phyloP scores from a whole-genome alignment of 2,113 vertebrate species.

The Oreochromis spilurus region DNA sequence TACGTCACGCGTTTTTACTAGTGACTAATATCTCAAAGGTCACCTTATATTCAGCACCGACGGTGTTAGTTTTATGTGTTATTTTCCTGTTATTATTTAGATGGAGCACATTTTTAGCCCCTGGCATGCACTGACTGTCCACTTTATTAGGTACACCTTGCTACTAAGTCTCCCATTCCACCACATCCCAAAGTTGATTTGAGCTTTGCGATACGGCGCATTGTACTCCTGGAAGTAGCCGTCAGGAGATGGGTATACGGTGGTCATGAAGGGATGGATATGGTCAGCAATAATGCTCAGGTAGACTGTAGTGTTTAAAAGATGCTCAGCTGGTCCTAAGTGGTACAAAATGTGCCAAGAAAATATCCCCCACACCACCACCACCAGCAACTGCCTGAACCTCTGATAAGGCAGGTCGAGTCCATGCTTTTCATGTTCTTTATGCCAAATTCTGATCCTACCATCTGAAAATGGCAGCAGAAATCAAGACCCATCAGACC shows the following conservation, averaged over 20 bases:
- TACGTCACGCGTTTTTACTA: neutral
- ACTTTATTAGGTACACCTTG: neutral
- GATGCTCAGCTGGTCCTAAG: neutral
- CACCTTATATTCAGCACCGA: neutral
- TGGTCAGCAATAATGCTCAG: neutral
- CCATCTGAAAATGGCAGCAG: neutral
- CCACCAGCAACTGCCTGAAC: neutral
- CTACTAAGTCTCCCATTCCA: neutral
- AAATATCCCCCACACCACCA: neutral
- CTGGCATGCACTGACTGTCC: neutral
- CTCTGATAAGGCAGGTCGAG: neutral
- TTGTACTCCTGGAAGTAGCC: neutral
- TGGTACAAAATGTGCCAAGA: neutral
- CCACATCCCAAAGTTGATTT: neutral
- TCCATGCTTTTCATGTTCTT: neutral
- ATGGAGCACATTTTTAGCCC: neutral
- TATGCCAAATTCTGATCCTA: neutral
- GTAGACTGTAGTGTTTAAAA: neutral
- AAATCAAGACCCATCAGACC: neutral
- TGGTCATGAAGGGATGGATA: neutral
- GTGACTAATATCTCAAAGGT: neutral
- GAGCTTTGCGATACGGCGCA: neutral
- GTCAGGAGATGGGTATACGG: neutral
- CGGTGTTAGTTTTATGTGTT: neutral
- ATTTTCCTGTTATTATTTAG: neutral